Percentiles rank a stretch among this genome's conserved stretches.
These are phyloP conservation scores for Drosophila parthenogenetica DNA, from an alignment of 2,888 invertebrate genomes.

Conservation along the genomic window DNA sequence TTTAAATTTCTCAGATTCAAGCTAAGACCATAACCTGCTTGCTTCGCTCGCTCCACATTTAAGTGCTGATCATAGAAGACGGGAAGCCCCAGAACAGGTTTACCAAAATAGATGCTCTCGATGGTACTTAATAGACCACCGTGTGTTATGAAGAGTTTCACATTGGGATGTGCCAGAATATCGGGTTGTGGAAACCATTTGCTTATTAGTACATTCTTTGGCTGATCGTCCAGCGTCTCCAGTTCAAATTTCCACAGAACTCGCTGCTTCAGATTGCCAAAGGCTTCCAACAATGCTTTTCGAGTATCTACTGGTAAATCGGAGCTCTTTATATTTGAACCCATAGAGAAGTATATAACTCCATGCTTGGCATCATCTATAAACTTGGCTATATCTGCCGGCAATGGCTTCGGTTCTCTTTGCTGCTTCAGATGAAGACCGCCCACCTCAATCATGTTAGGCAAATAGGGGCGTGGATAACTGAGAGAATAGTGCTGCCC, in stretches of 20 bases:
- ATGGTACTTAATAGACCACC: slow-evolving; percentile 85
- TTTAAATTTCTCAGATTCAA: slow-evolving; percentile 81
- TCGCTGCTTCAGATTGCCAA: slow-evolving; percentile 62
- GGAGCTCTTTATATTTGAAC: slow-evolving; percentile 82
- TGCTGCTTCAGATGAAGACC: slow-evolving; percentile 81
- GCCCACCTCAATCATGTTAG: slow-evolving; percentile 84
- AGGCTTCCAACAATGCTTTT: slow-evolving; percentile 59
- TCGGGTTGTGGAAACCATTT: slow-evolving; percentile 85
- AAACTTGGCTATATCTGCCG: slow-evolving; percentile 80
- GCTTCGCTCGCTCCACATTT: slow-evolving; percentile 85
- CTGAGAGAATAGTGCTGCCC: slow-evolving; percentile 82
- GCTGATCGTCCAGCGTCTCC: slow-evolving; percentile 71
- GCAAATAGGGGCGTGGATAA: slow-evolving; percentile 81
- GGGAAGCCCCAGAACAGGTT: slow-evolving; percentile 86
- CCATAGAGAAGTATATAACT: slow-evolving; percentile 86
- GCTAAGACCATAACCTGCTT: slow-evolving; percentile 84
- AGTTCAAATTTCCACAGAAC: slow-evolving; percentile 85
- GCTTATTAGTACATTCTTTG: slow-evolving; percentile 77
- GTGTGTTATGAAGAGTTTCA: slow-evolving; percentile 85
- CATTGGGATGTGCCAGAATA: slow-evolving; percentile 85
- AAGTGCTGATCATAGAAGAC: slow-evolving; percentile 86
- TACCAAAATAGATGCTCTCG: slow-evolving; percentile 85
- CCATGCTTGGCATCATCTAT: slow-evolving; percentile 84
- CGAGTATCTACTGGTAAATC: slow-evolving; percentile 68
- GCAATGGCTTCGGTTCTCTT: slow-evolving; percentile 67